Evolutionary conservation across 2,113 vertebrate genomes (phyloP).

Genomic region (Dipodomys stephensi): DNA sequence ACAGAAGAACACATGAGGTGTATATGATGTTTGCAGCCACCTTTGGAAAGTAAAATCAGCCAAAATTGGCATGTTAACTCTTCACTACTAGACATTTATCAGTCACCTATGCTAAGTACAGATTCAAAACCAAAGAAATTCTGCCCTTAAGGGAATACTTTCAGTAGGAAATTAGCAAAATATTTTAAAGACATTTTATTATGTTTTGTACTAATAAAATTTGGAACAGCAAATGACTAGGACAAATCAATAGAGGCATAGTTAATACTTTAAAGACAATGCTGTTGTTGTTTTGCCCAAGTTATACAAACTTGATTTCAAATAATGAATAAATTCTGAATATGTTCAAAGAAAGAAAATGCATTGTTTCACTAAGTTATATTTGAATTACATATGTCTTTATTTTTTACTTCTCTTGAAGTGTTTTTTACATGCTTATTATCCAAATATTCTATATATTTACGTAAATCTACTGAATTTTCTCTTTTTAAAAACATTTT

Average conservation of each 20-base stretch:
- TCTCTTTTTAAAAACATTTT: slow-evolving; percentile 32
- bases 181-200: slow-evolving; percentile 6
- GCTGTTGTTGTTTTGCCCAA: background rate
- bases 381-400: background rate
- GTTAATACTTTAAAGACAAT: background rate
- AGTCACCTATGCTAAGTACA: background rate
- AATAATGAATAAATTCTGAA: slow-evolving; percentile 36
- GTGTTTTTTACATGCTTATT: slow-evolving; percentile 16
- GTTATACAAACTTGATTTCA: slow-evolving; percentile 31
- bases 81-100: background rate
- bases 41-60: background rate
- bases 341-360: slow-evolving; percentile 29
- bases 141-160: background rate
- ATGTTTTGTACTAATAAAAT: slow-evolving; percentile 13
- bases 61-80: background rate
- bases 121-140: background rate
- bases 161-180: background rate
- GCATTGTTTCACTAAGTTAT: slow-evolving; percentile 19
- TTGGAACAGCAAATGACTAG: slow-evolving; percentile 16
- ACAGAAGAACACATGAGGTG: background rate
- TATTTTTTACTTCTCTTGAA: slow-evolving; percentile 12
- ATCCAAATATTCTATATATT: slow-evolving; percentile 10
- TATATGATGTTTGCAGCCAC: background rate
- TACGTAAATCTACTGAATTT: slow-evolving; percentile 40
- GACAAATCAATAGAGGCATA: background rate